Conservation (phyloP, 2,797 vertebrate species). For the Leucoraja ocellata region DNA sequence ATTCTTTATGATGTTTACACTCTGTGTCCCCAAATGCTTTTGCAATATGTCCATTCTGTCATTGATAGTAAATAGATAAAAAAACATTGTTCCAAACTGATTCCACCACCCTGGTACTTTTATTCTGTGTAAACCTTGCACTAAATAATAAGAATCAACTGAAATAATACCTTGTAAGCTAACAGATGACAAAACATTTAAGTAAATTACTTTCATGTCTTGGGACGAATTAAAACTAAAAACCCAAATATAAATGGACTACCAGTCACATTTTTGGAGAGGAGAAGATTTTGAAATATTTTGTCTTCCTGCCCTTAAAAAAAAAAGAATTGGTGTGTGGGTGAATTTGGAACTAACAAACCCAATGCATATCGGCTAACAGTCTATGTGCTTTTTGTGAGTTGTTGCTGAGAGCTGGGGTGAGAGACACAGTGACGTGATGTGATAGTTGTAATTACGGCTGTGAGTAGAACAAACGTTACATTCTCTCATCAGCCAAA, state of each 20-base stretch:
- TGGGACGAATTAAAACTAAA: not conserved
- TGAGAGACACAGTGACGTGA: no score
- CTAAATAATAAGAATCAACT: not conserved
- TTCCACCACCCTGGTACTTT: not conserved
- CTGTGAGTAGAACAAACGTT: constrained; percentile 23
- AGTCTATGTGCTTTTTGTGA: not conserved
- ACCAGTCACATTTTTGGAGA: not conserved
- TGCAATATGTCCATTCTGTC: not conserved
- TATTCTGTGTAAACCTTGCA: not conserved
- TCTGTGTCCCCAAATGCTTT: not conserved
- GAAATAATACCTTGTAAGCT: no score
- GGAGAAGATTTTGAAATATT: not conserved
- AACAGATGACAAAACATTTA: not conserved
- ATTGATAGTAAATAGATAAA: not conserved
- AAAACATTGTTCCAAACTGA: not conserved
- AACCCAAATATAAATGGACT: not conserved
- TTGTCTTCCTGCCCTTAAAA: not conserved
- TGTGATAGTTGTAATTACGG: constrained; percentile 8
- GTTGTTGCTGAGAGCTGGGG: constrained; percentile 12
- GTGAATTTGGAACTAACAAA: not conserved
- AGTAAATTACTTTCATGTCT: not conserved
- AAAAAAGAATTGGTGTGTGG: not conserved
- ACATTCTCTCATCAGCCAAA: constrained; percentile 33
- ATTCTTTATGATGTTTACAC: not conserved
- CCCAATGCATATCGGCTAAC: not conserved